phyloP scores from a whole-genome alignment of 2,113 vertebrate species.

The Peucedramus taeniatus region DNA sequence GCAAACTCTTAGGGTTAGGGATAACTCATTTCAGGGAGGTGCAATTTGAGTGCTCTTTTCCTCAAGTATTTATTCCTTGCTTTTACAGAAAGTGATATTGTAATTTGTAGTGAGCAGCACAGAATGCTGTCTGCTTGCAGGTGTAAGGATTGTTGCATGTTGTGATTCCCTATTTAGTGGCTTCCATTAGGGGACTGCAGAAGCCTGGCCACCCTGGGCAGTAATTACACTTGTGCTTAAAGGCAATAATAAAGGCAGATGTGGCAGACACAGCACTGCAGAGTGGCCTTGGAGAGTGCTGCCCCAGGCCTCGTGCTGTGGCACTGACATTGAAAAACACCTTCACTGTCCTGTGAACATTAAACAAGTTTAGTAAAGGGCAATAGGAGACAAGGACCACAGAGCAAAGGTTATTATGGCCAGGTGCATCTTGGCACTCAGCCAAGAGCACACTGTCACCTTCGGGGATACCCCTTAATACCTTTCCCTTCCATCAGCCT shows the following conservation, averaged over 20 bases:
- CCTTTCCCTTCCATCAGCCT: neutral
- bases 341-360: neutral
- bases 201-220: conserved; percentile 44
- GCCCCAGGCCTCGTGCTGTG: conserved; percentile 65
- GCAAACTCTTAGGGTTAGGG: neutral
- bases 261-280: conserved; percentile 57
- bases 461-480: neutral
- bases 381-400: neutral
- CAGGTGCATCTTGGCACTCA: neutral
- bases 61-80: neutral
- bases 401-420: neutral
- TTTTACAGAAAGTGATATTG: neutral
- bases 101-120: neutral
- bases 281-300: conserved; percentile 75
- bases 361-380: neutral
- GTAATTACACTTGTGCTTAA: conserved; percentile 74
- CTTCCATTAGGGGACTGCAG: conserved; percentile 29
- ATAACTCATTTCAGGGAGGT: neutral
- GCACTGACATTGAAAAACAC: neutral
- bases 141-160: neutral
- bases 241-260: conserved; percentile 70
- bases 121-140: neutral
- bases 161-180: neutral
- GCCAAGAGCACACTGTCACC: neutral
- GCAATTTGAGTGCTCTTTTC: neutral